Conservation (phyloP, 2,113 vertebrate genomes). For the Ornithorhynchus anatinus region DNA sequence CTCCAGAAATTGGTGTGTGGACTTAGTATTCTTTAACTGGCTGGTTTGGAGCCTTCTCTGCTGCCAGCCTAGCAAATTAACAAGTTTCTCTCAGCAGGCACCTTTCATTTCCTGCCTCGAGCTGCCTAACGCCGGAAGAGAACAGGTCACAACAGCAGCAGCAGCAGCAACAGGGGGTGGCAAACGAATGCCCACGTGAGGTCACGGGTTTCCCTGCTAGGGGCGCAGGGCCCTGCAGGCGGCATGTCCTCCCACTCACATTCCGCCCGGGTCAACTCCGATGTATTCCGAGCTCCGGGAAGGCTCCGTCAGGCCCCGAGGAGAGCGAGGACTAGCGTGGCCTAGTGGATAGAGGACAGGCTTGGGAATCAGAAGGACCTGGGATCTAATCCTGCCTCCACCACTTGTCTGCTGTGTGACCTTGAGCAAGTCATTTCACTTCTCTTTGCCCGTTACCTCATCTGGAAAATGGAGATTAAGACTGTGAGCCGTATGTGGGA, state of each 20-base stretch:
- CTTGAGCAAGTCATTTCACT: too few species aligned
- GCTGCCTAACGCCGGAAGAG: slow-evolving; percentile 10
- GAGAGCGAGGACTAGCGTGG: background rate
- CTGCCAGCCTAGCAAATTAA: background rate
- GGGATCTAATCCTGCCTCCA: too few species aligned
- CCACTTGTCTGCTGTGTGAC: too few species aligned
- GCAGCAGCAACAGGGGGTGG: background rate
- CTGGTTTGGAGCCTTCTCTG: background rate
- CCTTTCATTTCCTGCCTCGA: slow-evolving; percentile 10
- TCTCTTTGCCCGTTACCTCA: too few species aligned
- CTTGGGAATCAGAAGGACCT: too few species aligned
- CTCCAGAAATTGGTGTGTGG: too few species aligned
- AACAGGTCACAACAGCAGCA: background rate
- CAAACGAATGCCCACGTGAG: background rate
- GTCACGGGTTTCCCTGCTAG: background rate
- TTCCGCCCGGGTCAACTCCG: background rate
- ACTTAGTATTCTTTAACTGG: too few species aligned
- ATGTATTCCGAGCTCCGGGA: background rate
- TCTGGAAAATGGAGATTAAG: too few species aligned
- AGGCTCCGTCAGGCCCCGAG: background rate
- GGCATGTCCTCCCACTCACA: background rate
- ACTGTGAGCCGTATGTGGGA: too few species aligned
- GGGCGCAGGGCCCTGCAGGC: background rate
- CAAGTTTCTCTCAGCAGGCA: slow-evolving; percentile 9
- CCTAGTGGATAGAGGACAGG: background rate